Percentiles rank a stretch among this genome's conserved stretches.
Conservation (phyloP, 1,140 invertebrate genomes). For the Triops cancriformis region DNA sequence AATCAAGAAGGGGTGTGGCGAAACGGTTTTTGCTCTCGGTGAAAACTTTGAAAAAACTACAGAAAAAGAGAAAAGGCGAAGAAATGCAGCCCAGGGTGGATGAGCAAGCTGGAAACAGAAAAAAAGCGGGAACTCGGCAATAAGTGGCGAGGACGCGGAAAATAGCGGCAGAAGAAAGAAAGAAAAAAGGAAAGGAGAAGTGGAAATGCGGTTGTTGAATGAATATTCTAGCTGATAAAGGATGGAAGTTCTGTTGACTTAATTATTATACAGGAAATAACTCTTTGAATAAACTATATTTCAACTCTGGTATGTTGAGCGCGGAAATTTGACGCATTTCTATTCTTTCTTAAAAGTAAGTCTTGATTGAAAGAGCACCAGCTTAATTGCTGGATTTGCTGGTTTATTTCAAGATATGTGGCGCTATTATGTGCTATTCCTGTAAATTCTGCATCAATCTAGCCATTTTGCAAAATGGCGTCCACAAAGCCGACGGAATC, state of each 20-base stretch:
- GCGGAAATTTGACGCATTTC: neutral
- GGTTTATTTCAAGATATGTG: no score
- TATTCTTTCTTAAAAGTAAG: no score
- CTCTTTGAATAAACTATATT: constrained; percentile 14
- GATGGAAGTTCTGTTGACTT: constrained; percentile 5
- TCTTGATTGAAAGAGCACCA: no score
- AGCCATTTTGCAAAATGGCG: no score
- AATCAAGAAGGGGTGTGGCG: neutral
- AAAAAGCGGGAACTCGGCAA: neutral
- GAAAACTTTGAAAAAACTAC: neutral
- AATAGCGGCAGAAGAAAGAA: neutral
- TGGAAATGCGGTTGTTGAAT: neutral
- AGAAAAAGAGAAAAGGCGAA: no score
- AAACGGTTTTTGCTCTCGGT: neutral
- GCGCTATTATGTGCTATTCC: no score
- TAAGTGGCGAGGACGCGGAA: neutral
- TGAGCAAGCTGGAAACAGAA: neutral
- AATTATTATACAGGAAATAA: constrained; percentile 14
- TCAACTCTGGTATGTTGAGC: constrained; percentile 4
- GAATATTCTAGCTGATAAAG: neutral
- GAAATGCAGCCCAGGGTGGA: neutral
- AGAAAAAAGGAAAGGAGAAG: no score
- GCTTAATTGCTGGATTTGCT: no score
- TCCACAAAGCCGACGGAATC: no score
- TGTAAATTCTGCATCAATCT: no score